These are phyloP conservation scores for Musca domestica DNA, from an alignment of 1,140 invertebrate genomes.

Conservation along the genomic window DNA sequence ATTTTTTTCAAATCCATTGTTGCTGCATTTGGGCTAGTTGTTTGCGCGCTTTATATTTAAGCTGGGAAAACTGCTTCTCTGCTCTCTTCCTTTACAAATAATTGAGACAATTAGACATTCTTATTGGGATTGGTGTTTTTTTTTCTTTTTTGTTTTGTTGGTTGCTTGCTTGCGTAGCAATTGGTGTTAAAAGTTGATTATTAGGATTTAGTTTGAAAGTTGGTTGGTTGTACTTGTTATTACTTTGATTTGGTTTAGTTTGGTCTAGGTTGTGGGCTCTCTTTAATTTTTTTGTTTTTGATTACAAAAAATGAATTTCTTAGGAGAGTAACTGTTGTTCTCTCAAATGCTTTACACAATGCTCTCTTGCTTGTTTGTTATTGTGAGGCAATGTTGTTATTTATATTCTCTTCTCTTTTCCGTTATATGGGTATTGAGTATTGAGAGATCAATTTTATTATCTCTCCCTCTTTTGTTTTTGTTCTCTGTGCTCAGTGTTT, in stretches of 20 bases:
- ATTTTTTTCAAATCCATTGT: slow-evolving; percentile 29
- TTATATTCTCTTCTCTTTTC: no score
- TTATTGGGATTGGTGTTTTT: slow-evolving; percentile 1
- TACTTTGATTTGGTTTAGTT: background rate
- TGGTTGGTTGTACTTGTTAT: background rate
- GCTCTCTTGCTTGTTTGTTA: no score
- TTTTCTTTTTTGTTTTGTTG: background rate
- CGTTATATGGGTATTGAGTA: no score
- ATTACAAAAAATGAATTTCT: no score
- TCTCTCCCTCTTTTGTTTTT: no score
- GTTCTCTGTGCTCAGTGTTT: no score
- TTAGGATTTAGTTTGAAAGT: background rate
- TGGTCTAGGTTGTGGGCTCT: background rate
- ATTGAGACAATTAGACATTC: slow-evolving; percentile 8
- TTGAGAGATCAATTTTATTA: no score
- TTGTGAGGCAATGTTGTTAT: no score
- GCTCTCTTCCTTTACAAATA: slow-evolving; percentile 14
- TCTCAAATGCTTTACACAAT: no score
- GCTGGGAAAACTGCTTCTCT: no score
- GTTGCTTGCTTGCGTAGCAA: background rate
- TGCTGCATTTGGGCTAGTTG: slow-evolving; percentile 12
- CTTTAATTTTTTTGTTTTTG: background rate
- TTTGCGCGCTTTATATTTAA: no score
- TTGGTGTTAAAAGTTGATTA: background rate
- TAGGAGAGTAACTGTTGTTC: no score